A percentile compares a stretch with the other conserved stretches of the same genome.
These are phyloP conservation scores for Patella pellucida DNA, from an alignment of 2,888 invertebrate genomes.

Conservation along the genomic window DNA sequence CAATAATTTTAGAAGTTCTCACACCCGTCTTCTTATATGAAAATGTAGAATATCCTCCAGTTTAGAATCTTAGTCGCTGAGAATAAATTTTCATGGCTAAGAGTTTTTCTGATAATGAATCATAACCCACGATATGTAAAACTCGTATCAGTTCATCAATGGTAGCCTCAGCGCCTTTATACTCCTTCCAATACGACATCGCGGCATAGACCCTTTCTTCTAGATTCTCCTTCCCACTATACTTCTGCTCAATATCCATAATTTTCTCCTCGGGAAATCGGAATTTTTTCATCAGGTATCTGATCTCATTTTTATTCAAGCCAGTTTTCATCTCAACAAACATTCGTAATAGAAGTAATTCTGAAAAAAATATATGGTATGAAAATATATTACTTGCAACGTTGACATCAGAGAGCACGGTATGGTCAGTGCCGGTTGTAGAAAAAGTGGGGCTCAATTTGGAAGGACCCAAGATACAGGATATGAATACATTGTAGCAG, in stretches of 20 bases:
- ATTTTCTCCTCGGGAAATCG: conserved; percentile 61
- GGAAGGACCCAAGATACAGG: too few relatives aligned
- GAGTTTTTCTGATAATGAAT: conserved; percentile 48
- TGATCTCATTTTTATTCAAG: conserved; percentile 64
- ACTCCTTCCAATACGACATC: conserved; percentile 59
- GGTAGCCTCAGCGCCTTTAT: conserved; percentile 55
- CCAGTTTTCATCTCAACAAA: conserved; percentile 57
- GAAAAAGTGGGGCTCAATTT: too few relatives aligned
- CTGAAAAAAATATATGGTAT: conserved; percentile 40
- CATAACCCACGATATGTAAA: conserved; percentile 63
- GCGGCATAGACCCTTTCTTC: conserved; percentile 57
- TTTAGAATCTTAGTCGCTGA: conserved; percentile 53
- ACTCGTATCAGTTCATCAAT: conserved; percentile 64
- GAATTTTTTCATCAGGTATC: conserved; percentile 65
- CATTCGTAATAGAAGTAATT: conserved; percentile 59
- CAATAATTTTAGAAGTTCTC: too few relatives aligned
- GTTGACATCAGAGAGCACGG: too few relatives aligned
- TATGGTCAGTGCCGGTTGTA: too few relatives aligned
- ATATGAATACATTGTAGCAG: too few relatives aligned
- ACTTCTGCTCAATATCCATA: conserved; percentile 61
- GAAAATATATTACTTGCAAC: background rate
- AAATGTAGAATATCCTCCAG: background rate
- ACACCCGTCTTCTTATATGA: too few relatives aligned
- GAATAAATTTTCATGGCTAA: conserved; percentile 58
- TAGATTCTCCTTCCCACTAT: conserved; percentile 61